Conservation (phyloP, 2,113 vertebrate species). For the Eleginops maclovinus region DNA sequence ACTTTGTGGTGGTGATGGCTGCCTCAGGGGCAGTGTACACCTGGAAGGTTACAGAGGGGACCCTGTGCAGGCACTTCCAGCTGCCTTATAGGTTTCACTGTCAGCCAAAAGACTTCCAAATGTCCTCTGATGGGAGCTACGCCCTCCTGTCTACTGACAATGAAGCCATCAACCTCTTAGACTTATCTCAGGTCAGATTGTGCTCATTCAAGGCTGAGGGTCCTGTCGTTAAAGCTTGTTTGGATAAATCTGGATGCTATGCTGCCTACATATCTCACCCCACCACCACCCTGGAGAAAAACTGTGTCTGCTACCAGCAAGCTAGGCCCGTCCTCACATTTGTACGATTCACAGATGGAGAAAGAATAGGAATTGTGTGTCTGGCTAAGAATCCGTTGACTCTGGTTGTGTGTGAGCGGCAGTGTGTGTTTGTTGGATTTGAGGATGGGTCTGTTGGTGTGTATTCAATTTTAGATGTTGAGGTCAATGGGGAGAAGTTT, state of each 20-base stretch:
- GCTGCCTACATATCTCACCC: constrained; percentile 69
- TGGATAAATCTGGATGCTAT: constrained; percentile 75
- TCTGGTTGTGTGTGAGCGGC: constrained; percentile 67
- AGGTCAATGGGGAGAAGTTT: neutral
- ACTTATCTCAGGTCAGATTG: constrained; percentile 71
- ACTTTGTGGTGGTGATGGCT: constrained; percentile 81
- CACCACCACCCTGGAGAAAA: neutral
- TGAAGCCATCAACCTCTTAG: constrained; percentile 75
- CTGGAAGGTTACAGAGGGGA: constrained; percentile 85
- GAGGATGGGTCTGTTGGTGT: constrained; percentile 83
- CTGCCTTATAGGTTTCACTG: constrained; percentile 70
- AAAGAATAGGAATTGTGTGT: constrained; percentile 71
- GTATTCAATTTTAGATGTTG: constrained; percentile 72
- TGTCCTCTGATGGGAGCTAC: constrained; percentile 77
- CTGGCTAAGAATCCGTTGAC: constrained; percentile 71
- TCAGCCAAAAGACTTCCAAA: constrained; percentile 73
- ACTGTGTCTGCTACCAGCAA: constrained; percentile 70
- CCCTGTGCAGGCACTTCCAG: constrained; percentile 79
- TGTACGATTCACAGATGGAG: constrained; percentile 72
- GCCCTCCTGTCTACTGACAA: constrained; percentile 74
- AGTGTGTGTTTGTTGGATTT: constrained; percentile 83
- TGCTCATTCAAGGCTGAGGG: constrained; percentile 73
- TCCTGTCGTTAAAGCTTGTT: constrained; percentile 64
- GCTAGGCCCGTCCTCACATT: constrained; percentile 72
- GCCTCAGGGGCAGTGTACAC: constrained; percentile 81